A percentile compares a stretch with the other conserved stretches of the same genome.
These are phyloP conservation scores for Ibycter americanus DNA, from an alignment of 2,797 vertebrate species.

Conservation along the genomic window DNA sequence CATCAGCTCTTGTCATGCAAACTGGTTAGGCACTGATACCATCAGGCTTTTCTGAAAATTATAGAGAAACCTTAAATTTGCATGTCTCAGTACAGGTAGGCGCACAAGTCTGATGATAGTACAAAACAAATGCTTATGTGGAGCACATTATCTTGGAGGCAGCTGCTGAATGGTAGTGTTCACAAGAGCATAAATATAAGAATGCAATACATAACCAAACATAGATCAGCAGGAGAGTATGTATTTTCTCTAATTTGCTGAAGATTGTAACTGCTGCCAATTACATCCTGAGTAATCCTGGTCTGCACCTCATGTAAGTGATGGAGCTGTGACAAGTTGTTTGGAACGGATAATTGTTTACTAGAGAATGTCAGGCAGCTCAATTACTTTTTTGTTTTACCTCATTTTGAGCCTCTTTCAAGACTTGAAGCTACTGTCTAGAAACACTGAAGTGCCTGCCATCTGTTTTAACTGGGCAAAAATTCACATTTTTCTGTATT, in stretches of 20 bases:
- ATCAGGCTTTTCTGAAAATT: not conserved
- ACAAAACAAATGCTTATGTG: not conserved
- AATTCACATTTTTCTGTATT: not conserved
- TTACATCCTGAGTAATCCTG: not conserved
- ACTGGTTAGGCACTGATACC: not conserved
- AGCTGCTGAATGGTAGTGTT: not conserved
- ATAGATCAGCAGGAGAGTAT: not conserved
- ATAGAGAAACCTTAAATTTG: not conserved
- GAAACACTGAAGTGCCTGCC: slow-evolving; percentile 25
- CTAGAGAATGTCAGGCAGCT: not conserved
- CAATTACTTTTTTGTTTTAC: slow-evolving; percentile 26
- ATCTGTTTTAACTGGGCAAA: slow-evolving; percentile 53
- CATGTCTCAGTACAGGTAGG: not conserved
- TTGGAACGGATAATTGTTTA: slow-evolving; percentile 6
- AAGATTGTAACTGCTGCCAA: not conserved
- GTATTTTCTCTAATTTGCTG: not conserved
- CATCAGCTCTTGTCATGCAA: not conserved
- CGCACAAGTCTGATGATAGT: not conserved
- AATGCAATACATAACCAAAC: not conserved
- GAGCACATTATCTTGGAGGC: not conserved
- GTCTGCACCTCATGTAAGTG: not conserved
- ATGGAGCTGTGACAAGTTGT: not conserved
- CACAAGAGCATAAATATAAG: not conserved
- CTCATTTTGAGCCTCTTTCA: slow-evolving; percentile 11
- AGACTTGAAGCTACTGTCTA: slow-evolving; percentile 13